Evolutionary conservation across 1,140 invertebrate genomes (phyloP).

Genomic region (Colletes latitarsis): DNA sequence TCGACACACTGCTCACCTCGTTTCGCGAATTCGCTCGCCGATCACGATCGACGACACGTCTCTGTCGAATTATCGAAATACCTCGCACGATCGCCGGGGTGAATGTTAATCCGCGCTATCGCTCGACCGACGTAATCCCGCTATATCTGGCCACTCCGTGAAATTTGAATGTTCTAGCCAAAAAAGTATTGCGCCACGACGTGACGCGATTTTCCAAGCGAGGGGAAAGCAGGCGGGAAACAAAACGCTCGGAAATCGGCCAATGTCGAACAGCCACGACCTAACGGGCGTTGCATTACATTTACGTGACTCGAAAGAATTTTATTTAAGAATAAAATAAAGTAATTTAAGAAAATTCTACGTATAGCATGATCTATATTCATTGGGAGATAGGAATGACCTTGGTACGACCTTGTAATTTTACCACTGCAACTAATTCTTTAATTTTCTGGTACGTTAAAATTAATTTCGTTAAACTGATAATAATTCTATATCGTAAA

Average conservation of each 20-base stretch:
- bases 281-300: too few species aligned
- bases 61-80: slow-evolving; percentile 70
- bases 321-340: too few species aligned
- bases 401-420: too few species aligned
- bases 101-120: slow-evolving; percentile 65
- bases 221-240: neutral
- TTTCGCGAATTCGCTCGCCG: slow-evolving; percentile 68
- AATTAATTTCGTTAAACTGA: too few species aligned
- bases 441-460: too few species aligned
- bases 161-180: slow-evolving; percentile 53
- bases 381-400: too few species aligned
- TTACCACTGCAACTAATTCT: too few species aligned
- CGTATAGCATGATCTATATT: too few species aligned
- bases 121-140: slow-evolving; percentile 28
- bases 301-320: too few species aligned
- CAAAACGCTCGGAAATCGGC: neutral
- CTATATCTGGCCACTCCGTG: slow-evolving; percentile 57
- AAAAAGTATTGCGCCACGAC: slow-evolving; percentile 31
- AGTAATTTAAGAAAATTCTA: too few species aligned
- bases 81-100: slow-evolving; percentile 52
- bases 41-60: slow-evolving; percentile 71
- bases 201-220: slow-evolving; percentile 35
- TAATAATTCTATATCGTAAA: too few species aligned
- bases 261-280: too few species aligned
- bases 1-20: slow-evolving; percentile 60